phyloP scores from a whole-genome alignment of 2,888 invertebrate genomes.

The Caenorhabditis macrosperma region DNA sequence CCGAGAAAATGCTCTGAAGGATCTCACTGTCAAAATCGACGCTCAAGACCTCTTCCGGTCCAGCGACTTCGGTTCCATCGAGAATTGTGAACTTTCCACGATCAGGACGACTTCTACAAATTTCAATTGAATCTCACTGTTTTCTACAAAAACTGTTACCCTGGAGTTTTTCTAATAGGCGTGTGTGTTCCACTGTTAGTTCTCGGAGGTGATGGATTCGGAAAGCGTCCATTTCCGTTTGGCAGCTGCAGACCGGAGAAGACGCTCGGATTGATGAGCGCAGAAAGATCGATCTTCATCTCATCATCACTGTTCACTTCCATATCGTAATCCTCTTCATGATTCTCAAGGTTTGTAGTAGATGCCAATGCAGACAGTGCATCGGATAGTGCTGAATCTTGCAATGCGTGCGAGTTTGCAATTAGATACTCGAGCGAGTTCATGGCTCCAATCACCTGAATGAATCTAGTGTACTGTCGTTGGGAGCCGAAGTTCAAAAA shows the following conservation, averaged over 20 bases:
- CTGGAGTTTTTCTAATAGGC: constrained; percentile 46
- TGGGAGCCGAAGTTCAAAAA: not conserved
- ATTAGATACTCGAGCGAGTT: constrained; percentile 47
- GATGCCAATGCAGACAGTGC: constrained; percentile 32
- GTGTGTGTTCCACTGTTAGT: constrained; percentile 43
- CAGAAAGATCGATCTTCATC: constrained; percentile 56
- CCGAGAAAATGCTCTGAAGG: constrained; percentile 62
- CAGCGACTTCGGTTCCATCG: constrained; percentile 61
- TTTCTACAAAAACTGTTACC: not conserved
- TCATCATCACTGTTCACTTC: constrained; percentile 57
- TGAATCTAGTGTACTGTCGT: not conserved
- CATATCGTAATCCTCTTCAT: constrained; percentile 45
- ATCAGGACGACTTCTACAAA: constrained; percentile 62
- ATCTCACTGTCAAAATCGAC: constrained; percentile 61
- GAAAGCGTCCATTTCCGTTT: constrained; percentile 43
- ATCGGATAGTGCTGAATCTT: constrained; percentile 18
- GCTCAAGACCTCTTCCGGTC: constrained; percentile 59
- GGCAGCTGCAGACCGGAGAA: constrained; percentile 20
- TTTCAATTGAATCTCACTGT: not conserved
- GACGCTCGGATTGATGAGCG: constrained; percentile 41
- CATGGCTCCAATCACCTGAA: constrained; percentile 44
- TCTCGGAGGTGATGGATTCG: constrained; percentile 41
- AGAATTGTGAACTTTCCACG: constrained; percentile 68
- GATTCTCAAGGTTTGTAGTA: constrained; percentile 28
- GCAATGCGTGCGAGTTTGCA: constrained; percentile 26